Evolutionary conservation across 2,888 invertebrate species (phyloP), one percentile per base, ranked within the genome.

Genomic region (Lasioglossum villosulum): DNA sequence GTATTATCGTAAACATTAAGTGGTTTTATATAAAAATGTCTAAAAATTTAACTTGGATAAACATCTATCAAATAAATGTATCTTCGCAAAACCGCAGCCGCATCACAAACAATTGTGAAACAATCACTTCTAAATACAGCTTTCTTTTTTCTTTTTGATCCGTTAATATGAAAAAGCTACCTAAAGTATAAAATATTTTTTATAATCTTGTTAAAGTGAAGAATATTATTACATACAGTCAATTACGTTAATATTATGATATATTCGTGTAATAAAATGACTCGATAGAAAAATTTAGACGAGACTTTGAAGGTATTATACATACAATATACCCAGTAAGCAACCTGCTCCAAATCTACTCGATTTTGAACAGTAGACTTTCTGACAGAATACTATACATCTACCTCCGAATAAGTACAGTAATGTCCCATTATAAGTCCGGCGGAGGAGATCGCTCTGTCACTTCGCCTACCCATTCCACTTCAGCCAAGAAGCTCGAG

Each of bases 1-100:
- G 56, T 79, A 75, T 84, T 75, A 70, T 48, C 63, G 68, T 74
- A 77, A 75, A 73, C 66, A 78, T 78, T 71, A 48, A 52, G 4
- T 59, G 75, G 1, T 70, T 73, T 73, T 39, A 30, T 75, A 75
- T 75, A 75, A 78, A 80, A 70, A 23, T n/a, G 34, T 70, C 42
- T 76, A 70, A 79, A 75, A 52, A n/a, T 74, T 12, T 34, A 63
- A 63, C 63, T 34, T 19, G 27, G 70, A 56, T 39, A 56, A 82
- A 80, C 45, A 42, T 30, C 42, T 71, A 66, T 45, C 39, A 75
- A 59, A 75, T 39, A 75, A 86, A 80, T 30, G 59, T 30, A 70
- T 34, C 23, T 63, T 63, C 56, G 23, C 73, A 78, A 34, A 81
- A 77, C n/a, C 68, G 77, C 75, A 74, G 48, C 37, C 75, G 66